Evolutionary conservation across 2,113 vertebrate species (phyloP).

Genomic region (Pterophyllum scalare): DNA sequence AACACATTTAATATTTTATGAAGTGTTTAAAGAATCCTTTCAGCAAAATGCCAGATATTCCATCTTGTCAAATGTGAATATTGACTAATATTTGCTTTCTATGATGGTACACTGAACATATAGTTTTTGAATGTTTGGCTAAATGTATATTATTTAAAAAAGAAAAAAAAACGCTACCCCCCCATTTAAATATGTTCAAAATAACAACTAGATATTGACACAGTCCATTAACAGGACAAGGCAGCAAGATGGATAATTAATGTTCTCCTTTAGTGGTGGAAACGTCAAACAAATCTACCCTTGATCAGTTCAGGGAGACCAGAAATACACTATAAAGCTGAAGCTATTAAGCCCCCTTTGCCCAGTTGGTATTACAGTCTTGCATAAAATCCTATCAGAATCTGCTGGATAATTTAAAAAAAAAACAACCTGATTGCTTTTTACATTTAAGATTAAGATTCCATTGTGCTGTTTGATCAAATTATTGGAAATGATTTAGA

Average conservation of each 20-base stretch:
- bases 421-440: neutral
- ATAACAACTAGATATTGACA: neutral
- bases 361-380: neutral
- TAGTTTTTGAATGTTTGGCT: neutral
- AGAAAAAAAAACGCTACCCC: accelerated
- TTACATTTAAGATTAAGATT: too few species aligned
- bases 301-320: neutral
- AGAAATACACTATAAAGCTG: neutral
- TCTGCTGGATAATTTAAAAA: neutral
- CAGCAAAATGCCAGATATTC: neutral
- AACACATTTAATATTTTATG: conserved; percentile 1
- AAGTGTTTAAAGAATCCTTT: neutral
- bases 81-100: neutral
- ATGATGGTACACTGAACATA: neutral
- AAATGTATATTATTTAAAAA: neutral
- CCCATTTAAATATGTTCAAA: conserved; percentile 1
- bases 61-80: neutral
- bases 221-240: too few species aligned
- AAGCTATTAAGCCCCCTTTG: neutral
- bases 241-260: neutral
- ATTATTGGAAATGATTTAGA: too few species aligned
- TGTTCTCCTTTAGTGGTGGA: neutral
- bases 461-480: too few species aligned
- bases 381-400: neutral
- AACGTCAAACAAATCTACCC: neutral